These are phyloP conservation scores for Platyrinchus mystaceus DNA, from an alignment of 2,797 vertebrate species.

Conservation along the genomic window DNA sequence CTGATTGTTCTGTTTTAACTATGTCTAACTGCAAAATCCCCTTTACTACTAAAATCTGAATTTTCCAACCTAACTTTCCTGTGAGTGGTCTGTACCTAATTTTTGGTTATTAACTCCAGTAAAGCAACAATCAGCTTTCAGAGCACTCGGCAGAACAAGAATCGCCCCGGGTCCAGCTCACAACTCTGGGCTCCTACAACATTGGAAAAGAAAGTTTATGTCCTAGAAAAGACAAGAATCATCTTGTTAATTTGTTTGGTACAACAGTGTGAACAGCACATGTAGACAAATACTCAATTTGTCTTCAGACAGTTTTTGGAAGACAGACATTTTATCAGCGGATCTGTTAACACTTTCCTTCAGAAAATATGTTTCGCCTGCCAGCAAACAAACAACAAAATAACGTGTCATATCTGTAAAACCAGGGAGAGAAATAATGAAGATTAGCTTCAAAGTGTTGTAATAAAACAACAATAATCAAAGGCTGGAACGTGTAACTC, in stretches of 20 bases:
- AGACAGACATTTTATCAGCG: slow-evolving; percentile 59
- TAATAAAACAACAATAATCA: background rate
- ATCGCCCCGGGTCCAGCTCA: background rate
- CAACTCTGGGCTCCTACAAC: background rate
- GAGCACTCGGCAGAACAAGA: background rate
- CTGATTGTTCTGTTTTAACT: background rate
- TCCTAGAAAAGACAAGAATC: slow-evolving; percentile 29
- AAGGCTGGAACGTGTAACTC: background rate
- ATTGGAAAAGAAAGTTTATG: slow-evolving; percentile 13
- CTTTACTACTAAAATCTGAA: background rate
- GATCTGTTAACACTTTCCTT: slow-evolving; percentile 67
- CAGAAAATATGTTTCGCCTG: slow-evolving; percentile 60
- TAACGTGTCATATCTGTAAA: slow-evolving; percentile 48
- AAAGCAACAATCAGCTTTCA: background rate
- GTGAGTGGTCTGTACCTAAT: background rate
- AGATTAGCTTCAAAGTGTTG: slow-evolving; percentile 17
- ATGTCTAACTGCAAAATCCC: background rate
- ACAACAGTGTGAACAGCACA: slow-evolving; percentile 53
- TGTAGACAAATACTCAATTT: slow-evolving; percentile 47
- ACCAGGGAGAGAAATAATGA: slow-evolving; percentile 11
- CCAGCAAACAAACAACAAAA: slow-evolving; percentile 65
- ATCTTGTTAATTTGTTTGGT: slow-evolving; percentile 32
- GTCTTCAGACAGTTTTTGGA: slow-evolving; percentile 55
- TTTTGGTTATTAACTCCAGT: background rate
- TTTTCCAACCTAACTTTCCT: background rate